These are phyloP conservation scores for Wiebesia pumilae DNA, from an alignment of 1,140 invertebrate species.

Conservation along the genomic window DNA sequence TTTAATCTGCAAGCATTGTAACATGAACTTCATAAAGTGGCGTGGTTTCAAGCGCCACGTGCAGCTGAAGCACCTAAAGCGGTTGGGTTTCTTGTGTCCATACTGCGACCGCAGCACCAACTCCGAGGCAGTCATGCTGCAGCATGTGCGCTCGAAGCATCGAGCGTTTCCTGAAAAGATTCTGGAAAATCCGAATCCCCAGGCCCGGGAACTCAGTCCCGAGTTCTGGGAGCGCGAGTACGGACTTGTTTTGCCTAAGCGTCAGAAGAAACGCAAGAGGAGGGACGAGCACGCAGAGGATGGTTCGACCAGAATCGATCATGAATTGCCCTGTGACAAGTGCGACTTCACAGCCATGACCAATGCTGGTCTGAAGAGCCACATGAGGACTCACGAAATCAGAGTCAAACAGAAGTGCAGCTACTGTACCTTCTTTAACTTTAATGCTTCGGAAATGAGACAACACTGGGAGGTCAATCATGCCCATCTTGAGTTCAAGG, in stretches of 20 bases:
- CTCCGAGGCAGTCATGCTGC: conserved; percentile 60
- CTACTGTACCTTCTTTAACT: conserved; percentile 64
- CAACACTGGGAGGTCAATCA: conserved; percentile 68
- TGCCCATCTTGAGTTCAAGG: conserved; percentile 53
- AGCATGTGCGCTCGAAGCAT: conserved; percentile 67
- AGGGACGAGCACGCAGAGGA: conserved; percentile 47
- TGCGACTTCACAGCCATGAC: conserved; percentile 66
- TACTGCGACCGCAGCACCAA: conserved; percentile 70
- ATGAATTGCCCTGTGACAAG: conserved; percentile 57
- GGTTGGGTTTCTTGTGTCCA: conserved; percentile 66
- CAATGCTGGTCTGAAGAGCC: conserved; percentile 62
- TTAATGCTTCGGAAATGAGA: conserved; percentile 59
- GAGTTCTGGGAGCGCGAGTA: conserved; percentile 73
- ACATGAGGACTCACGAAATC: conserved; percentile 63
- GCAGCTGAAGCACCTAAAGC: conserved; percentile 66
- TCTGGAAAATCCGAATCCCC: conserved; percentile 58
- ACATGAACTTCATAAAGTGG: conserved; percentile 59
- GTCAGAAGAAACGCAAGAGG: conserved; percentile 55
- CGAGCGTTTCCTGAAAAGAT: conserved; percentile 58
- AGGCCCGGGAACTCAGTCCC: conserved; percentile 58
- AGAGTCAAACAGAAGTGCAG: conserved; percentile 60
- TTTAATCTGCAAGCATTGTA: conserved; percentile 70
- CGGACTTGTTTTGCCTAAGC: conserved; percentile 56
- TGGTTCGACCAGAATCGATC: neutral
- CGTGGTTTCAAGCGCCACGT: conserved; percentile 72